phyloP scores from a whole-genome alignment of 37 sponge, comb jelly and placozoan species.

The Haliclona indistincta region DNA sequence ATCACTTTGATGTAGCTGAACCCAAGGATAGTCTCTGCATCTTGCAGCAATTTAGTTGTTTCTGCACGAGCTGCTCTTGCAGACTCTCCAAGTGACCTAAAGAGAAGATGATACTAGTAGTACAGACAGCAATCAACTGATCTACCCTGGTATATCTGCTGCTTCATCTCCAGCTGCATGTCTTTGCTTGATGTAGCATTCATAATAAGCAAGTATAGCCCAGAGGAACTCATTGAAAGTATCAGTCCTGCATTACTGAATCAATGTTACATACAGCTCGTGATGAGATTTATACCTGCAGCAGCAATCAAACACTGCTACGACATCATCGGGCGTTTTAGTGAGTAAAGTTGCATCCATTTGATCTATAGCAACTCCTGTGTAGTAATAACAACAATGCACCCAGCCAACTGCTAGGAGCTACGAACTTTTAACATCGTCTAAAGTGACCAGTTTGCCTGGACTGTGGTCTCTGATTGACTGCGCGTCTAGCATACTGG shows the following conservation, averaged over 20 bases:
- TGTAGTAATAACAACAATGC: neutral
- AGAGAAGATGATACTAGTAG: neutral
- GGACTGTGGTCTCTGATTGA: too few relatives aligned
- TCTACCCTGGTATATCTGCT: conserved; percentile 20
- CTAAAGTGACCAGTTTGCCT: conserved; percentile 35
- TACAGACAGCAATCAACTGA: neutral
- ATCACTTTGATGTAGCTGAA: conserved; percentile 22
- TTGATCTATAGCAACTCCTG: conserved; percentile 62
- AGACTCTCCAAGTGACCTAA: conserved; percentile 26
- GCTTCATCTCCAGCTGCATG: conserved; percentile 24
- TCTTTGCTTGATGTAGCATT: conserved; percentile 23
- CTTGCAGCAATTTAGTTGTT: neutral
- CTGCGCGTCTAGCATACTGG: too few relatives aligned
- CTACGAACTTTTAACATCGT: conserved; percentile 53
- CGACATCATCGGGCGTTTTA: conserved; percentile 14
- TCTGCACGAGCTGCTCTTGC: conserved; percentile 5
- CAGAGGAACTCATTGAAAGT: conserved; percentile 53
- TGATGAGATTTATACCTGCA: conserved; percentile 35
- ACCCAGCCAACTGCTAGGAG: neutral
- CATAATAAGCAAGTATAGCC: conserved; percentile 39
- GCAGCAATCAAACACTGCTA: conserved; percentile 42
- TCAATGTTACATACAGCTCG: neutral
- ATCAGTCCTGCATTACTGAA: conserved; percentile 28
- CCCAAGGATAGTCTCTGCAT: conserved; percentile 35
- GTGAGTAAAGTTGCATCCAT: conserved; percentile 17